Evolutionary conservation across 2,888 invertebrate genomes (phyloP), one percentile per base, ranked within the genome.

Genomic region (Parasteatoda lunata): DNA sequence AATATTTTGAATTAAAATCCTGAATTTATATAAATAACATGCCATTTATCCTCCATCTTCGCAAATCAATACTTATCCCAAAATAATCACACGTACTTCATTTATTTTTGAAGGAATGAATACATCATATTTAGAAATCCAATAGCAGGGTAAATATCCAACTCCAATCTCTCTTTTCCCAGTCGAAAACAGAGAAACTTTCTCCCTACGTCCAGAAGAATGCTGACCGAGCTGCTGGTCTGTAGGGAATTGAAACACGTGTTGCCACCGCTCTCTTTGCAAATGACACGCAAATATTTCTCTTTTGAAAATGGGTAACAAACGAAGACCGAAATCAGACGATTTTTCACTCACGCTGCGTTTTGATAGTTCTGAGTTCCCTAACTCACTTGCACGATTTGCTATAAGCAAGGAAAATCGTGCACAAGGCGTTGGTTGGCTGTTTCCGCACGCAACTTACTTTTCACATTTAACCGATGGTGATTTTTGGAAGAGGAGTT

Each of bases 321-420:
- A 76, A 76, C 64, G 30, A 30, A 59, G 45, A 52, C 13, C 45
- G 59, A 73, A 52, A 73, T 52, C 30, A 11, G 59, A 81, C 68
- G 73, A 81, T 75, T 81, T 81, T 75, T 81, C 81, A 81, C 81
- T 75, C 81, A 48, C 30, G 54, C 15, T 48, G 81, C 48, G 54
- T 68, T 81, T 81, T 66, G 81, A 75, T 81, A 69, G 68, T 81
- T 66, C 73, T n/a, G 59, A 54, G 70, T 68, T 54, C 73, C 65
- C n/a, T 66, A 59, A 70, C 71, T 59, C 72, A 59, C 47, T 15
- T 8, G 15, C 66, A 15, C 66, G 30, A 68, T 68, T 15, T 68
- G 15, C 66, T 68, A 9, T 30, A 4, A 9, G 45, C 15, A 4
- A 68, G 30, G 45, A 68, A 59, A 59, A 59, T 59, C 59, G 59